phyloP scores from a whole-genome alignment of 2,113 vertebrate species.

The Ptyas mucosa region DNA sequence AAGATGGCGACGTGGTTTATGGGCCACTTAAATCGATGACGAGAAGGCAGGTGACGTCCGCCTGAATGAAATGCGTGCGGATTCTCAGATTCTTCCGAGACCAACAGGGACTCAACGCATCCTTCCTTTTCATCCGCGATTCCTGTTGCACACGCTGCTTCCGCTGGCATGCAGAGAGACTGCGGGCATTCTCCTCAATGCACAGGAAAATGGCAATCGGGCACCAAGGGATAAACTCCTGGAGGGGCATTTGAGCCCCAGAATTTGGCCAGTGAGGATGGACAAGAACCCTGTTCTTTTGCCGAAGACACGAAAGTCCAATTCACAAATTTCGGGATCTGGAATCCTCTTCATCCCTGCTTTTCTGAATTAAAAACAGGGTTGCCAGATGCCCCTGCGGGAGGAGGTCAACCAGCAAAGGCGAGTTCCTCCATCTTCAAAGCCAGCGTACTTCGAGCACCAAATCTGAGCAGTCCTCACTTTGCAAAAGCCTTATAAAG shows the following conservation, averaged over 20 bases:
- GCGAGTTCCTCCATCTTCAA: background rate
- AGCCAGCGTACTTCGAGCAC: background rate
- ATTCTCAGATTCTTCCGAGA: background rate
- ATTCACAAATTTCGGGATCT: background rate
- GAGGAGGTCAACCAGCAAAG: background rate
- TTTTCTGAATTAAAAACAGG: background rate
- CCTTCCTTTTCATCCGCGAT: background rate
- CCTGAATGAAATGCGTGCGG: accelerated
- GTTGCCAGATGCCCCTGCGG: background rate
- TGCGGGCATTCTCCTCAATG: slow-evolving; percentile 25
- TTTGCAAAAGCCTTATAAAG: background rate
- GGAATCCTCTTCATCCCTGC: background rate
- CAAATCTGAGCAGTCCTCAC: background rate
- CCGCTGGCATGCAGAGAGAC: slow-evolving; percentile 32
- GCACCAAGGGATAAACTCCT: slow-evolving; percentile 31
- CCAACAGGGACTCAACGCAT: background rate
- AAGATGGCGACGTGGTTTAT: background rate
- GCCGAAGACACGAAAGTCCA: background rate
- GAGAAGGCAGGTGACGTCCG: slow-evolving; percentile 3
- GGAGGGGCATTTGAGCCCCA: background rate
- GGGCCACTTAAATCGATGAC: background rate
- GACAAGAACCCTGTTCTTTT: slow-evolving; percentile 24
- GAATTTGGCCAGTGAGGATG: slow-evolving; percentile 35
- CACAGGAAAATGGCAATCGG: slow-evolving; percentile 29
- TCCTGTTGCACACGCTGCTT: background rate